Evolutionary conservation across 2,113 vertebrate genomes (phyloP).

Genomic region (Micromys minutus): DNA sequence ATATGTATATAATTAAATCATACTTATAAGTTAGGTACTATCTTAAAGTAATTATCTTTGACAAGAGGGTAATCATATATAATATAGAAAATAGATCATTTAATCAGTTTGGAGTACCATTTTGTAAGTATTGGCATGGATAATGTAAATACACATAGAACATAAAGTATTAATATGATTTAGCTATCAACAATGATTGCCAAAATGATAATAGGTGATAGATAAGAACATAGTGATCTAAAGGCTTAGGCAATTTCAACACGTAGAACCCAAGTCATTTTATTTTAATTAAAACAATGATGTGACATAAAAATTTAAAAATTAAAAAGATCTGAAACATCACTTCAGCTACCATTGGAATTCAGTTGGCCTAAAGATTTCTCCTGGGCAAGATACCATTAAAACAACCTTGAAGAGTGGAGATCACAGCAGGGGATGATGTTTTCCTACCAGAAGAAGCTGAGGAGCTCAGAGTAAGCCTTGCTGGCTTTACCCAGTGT

Average conservation of each 20-base stretch:
- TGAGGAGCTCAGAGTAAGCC: not conserved
- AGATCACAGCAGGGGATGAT: not conserved
- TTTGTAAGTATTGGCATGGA: slow-evolving; percentile 36
- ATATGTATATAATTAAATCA: not conserved
- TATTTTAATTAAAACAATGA: not conserved
- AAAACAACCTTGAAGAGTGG: slow-evolving; percentile 9
- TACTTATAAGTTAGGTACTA: not conserved
- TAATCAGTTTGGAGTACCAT: not conserved
- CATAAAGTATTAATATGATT: not conserved
- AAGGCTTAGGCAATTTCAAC: not conserved
- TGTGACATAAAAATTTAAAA: not conserved
- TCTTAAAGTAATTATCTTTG: slow-evolving; percentile 3
- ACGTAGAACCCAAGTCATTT: not conserved
- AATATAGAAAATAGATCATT: not conserved
- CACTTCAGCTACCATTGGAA: not conserved
- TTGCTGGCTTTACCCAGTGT: not conserved
- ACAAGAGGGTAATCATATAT: not conserved
- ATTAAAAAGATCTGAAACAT: not conserved
- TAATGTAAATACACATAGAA: slow-evolving; percentile 4
- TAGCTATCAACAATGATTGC: not conserved
- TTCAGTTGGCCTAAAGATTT: not conserved
- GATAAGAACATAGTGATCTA: slow-evolving; percentile 42
- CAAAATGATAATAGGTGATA: slow-evolving; percentile 38
- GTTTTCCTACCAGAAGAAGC: not conserved
- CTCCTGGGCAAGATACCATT: not conserved